A percentile compares a stretch with the other conserved stretches of the same genome.
These are phyloP conservation scores for Botrylloides violaceus DNA, from an alignment of 23 tunicate genomes.

Conservation along the genomic window DNA sequence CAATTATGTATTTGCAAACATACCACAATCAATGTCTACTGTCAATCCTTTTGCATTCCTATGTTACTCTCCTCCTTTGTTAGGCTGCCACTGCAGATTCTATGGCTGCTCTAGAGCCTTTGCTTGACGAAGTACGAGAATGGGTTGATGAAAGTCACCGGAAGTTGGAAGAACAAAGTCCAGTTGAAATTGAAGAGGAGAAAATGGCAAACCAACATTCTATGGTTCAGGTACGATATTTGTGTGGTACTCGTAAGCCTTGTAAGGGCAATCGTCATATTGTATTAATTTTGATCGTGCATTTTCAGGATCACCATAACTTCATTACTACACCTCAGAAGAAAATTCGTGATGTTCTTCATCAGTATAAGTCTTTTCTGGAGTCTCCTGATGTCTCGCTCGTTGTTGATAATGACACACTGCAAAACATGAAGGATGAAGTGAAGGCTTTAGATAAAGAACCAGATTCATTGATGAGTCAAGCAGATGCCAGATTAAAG, in stretches of 20 bases:
- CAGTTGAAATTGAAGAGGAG: conserved; percentile 11
- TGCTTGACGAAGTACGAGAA: conserved; percentile 11
- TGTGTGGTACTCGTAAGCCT: not conserved
- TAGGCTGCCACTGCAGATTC: not conserved
- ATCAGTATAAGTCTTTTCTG: not conserved
- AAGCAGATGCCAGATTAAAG: conserved; percentile 6
- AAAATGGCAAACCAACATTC: not conserved
- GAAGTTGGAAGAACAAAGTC: conserved; percentile 3
- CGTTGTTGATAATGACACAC: not conserved
- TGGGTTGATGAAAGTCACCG: conserved; percentile 8
- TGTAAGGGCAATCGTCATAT: not conserved
- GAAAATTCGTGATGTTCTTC: not conserved
- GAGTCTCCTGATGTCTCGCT: conserved; percentile 5
- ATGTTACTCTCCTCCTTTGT: not conserved
- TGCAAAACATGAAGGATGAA: not conserved
- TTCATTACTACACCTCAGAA: conserved; percentile 14
- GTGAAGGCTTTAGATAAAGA: conserved; percentile 10
- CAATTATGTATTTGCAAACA: no score
- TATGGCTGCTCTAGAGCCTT: conserved; percentile 2
- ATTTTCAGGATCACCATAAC: conserved; percentile 15
- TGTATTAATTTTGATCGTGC: not conserved
- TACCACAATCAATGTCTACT: not conserved
- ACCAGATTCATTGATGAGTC: not conserved
- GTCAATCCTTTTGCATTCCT: not conserved
- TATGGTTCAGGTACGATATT: conserved; percentile 8